Percentiles rank a stretch among this genome's conserved stretches.
These are phyloP conservation scores for Enteromius treurensis DNA, from an alignment of 2,797 vertebrate species.

Conservation along the genomic window DNA sequence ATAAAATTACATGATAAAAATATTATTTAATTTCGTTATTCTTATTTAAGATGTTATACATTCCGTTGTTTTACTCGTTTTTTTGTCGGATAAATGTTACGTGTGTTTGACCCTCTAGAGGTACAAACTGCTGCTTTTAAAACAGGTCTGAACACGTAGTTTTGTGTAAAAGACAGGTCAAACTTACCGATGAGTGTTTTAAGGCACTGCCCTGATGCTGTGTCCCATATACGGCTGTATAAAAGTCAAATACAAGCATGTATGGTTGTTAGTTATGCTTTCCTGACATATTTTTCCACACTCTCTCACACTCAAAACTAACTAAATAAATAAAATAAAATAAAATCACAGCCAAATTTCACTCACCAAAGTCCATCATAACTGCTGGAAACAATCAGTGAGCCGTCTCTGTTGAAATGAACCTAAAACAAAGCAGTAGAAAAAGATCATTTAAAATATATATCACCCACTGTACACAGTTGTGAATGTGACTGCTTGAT, in stretches of 20 bases:
- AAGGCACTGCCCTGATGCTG: constrained; percentile 97
- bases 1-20: constrained; percentile 35
- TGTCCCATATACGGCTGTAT: constrained; percentile 97
- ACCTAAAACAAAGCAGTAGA: constrained; percentile 77
- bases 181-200: constrained; percentile 97
- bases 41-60: neutral
- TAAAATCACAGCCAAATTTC: neutral
- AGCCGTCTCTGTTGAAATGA: constrained; percentile 98
- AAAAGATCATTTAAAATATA: neutral
- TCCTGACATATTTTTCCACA: constrained; percentile 34
- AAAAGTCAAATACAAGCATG: neutral
- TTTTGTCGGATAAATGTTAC: neutral
- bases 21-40: neutral
- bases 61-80: neutral
- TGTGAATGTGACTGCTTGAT: neutral
- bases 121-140: neutral
- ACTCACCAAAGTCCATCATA: constrained; percentile 97
- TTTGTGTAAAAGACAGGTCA: neutral
- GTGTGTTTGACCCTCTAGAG: too few relatives aligned
- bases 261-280: neutral
- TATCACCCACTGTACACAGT: neutral
- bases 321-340: neutral
- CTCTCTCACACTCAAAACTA: neutral
- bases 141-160: neutral
- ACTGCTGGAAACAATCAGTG: constrained; percentile 98